Evolutionary conservation across 2,888 invertebrate genomes (phyloP), one percentile per base, ranked within the genome.

Genomic region (Patella caerulea): DNA sequence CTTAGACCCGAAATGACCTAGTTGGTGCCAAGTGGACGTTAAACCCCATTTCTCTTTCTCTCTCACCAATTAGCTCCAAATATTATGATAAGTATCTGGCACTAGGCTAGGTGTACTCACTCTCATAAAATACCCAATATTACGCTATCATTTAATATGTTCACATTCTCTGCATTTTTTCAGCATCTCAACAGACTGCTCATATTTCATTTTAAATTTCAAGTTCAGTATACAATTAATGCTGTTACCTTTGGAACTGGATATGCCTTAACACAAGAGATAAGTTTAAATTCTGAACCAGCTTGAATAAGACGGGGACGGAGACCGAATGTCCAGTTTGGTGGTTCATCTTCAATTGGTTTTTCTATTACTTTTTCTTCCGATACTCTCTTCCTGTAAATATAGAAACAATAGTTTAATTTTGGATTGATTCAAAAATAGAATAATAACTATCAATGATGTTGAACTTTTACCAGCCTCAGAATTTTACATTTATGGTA

Each of bases 271-370:
- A 99, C 94, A 90, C 99, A 98, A 93, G 98, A 98, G 72, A 99
- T 95, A 83, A 99, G 94, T 93, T 99, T 99, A 94, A 99, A 99
- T 79, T 97, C 97, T 78, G 92, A 91, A 84, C 98, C 95, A 89
- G 94, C 94, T 93, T 99, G 99, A 95, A 99, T 99, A 88, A 99
- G 96, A 91, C 99, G 96, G 91, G 99, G 98, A 92, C 99, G 95
- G 86, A 99, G 95, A 90, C 97, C 95, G 96, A 99, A 99, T 90
- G 98, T 98, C 94, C 99, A 99, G 91, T 95, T 95, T 81, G 99
- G 99, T 81, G 97, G 77, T 59, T 84, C 87, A 78, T 91, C 90
- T 53, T 86, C 81, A 69, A 84, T 85, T 15, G 90, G 90, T 74
- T 84, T 84, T 78, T 90, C 90, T 75, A 89, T 83, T 53, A 87